phyloP scores from a whole-genome alignment of 2,797 vertebrate species.

The Gymnoscopelus microlampas region DNA sequence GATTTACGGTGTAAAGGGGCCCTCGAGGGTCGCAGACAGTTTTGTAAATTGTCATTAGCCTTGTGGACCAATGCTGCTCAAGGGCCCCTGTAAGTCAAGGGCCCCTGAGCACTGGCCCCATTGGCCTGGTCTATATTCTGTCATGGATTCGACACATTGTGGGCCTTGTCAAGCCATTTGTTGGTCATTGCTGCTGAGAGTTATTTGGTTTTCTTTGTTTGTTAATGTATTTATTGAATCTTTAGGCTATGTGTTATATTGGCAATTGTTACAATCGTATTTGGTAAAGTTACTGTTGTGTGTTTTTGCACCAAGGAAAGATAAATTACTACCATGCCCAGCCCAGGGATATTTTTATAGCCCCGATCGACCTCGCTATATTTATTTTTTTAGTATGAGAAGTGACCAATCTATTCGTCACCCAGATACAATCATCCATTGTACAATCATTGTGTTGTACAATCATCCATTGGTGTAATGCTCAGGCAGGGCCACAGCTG shows the following conservation, averaged over 20 bases:
- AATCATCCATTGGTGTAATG: slow-evolving; percentile 29
- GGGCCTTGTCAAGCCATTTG: background rate
- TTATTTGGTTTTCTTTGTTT: slow-evolving; percentile 39
- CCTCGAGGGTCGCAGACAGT: no score
- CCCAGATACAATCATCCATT: slow-evolving; percentile 42
- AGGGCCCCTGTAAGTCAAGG: no score
- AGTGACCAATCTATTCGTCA: slow-evolving; percentile 35
- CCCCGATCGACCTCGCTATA: background rate
- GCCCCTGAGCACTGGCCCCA: no score
- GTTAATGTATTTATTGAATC: no score
- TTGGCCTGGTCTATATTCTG: background rate
- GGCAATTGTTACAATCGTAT: no score
- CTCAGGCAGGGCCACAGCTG: slow-evolving; percentile 60
- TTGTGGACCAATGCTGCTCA: no score
- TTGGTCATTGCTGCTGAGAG: slow-evolving; percentile 7
- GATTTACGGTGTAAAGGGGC: no score
- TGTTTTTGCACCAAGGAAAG: slow-evolving; percentile 21
- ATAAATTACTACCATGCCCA: slow-evolving; percentile 34
- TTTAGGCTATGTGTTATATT: no score
- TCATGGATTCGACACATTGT: background rate
- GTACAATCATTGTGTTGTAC: background rate
- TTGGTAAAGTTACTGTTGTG: slow-evolving; percentile 11
- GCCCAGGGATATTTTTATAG: slow-evolving; percentile 19
- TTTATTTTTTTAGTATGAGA: slow-evolving; percentile 30
- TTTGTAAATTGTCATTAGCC: no score